These are phyloP conservation scores for Sceloporus undulatus DNA, from an alignment of 2,113 vertebrate species.

Conservation along the genomic window DNA sequence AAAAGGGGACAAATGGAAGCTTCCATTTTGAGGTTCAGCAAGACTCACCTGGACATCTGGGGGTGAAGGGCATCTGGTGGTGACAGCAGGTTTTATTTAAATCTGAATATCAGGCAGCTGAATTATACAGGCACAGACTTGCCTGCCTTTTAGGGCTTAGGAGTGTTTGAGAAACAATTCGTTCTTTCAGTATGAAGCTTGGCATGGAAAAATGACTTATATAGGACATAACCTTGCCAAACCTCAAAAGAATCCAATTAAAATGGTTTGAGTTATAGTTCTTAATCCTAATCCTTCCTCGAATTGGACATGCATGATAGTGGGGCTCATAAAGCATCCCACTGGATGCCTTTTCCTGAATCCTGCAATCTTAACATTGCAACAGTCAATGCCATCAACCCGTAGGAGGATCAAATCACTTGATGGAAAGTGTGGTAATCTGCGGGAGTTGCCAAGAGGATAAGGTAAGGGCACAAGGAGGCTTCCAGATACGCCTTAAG, in stretches of 20 bases:
- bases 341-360: background rate
- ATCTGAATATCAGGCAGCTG: too few species aligned
- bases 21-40: background rate
- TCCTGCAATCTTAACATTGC: background rate
- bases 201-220: background rate
- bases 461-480: background rate
- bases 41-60: too few species aligned
- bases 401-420: background rate
- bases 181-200: background rate
- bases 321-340: background rate
- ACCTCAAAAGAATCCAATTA: background rate
- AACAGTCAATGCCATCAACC: background rate
- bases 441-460: background rate
- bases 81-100: background rate
- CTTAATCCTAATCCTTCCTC: background rate
- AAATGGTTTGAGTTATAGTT: background rate
- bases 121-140: background rate
- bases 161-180: background rate
- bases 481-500: background rate
- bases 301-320: background rate
- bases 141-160: background rate
- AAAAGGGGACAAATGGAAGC: background rate
- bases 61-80: background rate
- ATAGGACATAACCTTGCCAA: background rate
- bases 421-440: background rate